A percentile compares a stretch with the other conserved stretches of the same genome.
Conservation (phyloP, 2,888 invertebrate species). For the Brachyopa scutellaris region DNA sequence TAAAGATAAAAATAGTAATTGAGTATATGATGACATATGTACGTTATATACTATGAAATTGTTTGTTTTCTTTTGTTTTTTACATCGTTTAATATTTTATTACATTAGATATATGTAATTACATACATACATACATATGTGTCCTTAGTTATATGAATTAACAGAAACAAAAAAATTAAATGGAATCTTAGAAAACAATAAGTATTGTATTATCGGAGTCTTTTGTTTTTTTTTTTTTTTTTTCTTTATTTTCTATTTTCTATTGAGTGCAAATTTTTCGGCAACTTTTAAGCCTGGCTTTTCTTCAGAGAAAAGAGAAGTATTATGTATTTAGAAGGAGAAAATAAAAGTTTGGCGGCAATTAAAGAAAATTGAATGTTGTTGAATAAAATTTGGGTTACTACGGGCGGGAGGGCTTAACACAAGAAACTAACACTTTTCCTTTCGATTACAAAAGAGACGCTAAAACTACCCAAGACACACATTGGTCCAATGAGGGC, state of each 20-base stretch:
- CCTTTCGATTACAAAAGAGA: background rate
- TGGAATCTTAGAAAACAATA: conserved; percentile 17
- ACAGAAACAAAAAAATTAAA: conserved; percentile 1
- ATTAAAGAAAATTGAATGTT: no score
- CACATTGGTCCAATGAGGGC: background rate
- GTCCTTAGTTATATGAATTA: conserved; percentile 14
- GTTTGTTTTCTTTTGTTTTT: background rate
- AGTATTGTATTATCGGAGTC: no score
- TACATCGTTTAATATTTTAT: background rate
- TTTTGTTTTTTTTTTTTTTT: conserved; percentile 17
- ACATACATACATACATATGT: background rate
- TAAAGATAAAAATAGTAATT: conserved; percentile 48
- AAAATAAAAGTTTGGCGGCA: no score
- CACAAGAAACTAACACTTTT: background rate
- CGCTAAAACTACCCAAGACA: conserved; percentile 16
- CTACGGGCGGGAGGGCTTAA: no score
- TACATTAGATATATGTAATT: background rate
- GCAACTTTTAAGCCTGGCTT: conserved; percentile 22
- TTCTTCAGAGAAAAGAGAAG: background rate
- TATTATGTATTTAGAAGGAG: no score
- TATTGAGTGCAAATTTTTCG: background rate
- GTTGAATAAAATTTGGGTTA: no score
- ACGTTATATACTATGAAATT: background rate
- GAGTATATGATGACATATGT: conserved; percentile 32
- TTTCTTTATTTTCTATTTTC: background rate